Evolutionary conservation across 2,113 vertebrate genomes (phyloP).

Genomic region (Chamaetylas fuelleborni): DNA sequence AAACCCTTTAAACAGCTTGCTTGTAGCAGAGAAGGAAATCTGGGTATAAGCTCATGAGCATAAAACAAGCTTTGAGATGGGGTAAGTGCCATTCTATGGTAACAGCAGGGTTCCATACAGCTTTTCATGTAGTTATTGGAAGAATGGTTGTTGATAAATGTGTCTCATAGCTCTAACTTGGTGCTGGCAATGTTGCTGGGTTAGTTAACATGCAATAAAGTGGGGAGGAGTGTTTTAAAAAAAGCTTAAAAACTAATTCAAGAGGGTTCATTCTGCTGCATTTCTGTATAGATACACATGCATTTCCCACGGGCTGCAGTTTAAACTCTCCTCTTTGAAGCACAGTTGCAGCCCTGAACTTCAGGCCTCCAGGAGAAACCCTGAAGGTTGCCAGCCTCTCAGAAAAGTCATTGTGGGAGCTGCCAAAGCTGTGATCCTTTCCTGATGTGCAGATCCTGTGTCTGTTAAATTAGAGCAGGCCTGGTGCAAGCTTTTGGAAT

Average conservation of each 20-base stretch:
- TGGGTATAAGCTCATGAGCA: background rate
- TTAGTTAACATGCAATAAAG: background rate
- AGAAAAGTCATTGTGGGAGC: background rate
- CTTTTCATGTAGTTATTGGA: background rate
- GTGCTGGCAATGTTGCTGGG: background rate
- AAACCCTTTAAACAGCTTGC: constrained; percentile 25
- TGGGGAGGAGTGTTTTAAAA: background rate
- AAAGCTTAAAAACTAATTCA: background rate
- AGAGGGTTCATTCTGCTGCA: background rate
- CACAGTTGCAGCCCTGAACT: background rate
- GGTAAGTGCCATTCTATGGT: background rate
- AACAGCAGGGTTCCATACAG: background rate
- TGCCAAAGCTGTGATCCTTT: background rate
- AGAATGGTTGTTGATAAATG: background rate
- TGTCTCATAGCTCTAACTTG: background rate
- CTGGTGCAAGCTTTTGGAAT: background rate
- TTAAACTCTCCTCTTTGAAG: background rate
- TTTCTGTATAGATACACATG: background rate
- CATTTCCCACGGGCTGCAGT: background rate
- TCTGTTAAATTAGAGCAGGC: background rate
- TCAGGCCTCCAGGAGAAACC: background rate
- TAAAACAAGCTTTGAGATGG: constrained; percentile 7
- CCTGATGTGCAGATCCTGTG: fast-evolving
- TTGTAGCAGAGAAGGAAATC: constrained; percentile 4
- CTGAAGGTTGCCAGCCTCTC: background rate